A percentile compares a stretch with the other conserved stretches of the same genome.
Evolutionary conservation across 1,140 invertebrate species (phyloP).

Genomic region (Leptonema lineaticorne): DNA sequence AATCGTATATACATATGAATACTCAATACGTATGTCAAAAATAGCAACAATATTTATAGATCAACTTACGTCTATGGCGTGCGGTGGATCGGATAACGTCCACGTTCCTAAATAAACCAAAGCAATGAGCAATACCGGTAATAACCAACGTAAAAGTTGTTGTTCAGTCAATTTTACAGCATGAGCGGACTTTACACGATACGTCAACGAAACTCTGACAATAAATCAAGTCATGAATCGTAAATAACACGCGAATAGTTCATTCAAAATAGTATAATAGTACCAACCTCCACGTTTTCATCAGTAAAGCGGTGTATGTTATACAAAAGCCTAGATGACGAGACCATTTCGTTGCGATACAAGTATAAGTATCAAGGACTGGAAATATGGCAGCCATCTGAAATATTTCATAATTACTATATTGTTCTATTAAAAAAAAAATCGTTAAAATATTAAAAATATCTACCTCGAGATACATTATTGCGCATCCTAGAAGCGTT

Average conservation of each 20-base stretch:
- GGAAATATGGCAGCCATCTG: conserved; percentile 92
- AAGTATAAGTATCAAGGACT: conserved; percentile 75
- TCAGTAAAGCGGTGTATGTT: conserved; percentile 85
- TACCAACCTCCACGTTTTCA: conserved; percentile 88
- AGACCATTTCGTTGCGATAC: conserved; percentile 88
- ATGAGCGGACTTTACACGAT: conserved; percentile 90
- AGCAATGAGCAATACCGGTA: conserved; percentile 84
- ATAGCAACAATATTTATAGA: neutral
- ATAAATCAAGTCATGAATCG: neutral
- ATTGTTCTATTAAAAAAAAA: no score
- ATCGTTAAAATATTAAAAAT: neutral
- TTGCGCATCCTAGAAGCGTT: conserved; percentile 81
- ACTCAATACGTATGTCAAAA: neutral
- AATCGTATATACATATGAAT: neutral
- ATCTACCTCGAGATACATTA: conserved; percentile 87
- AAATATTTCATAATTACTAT: conserved; percentile 30
- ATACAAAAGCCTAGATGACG: conserved; percentile 88
- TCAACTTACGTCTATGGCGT: conserved; percentile 64
- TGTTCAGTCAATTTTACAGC: conserved; percentile 91
- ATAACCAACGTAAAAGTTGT: conserved; percentile 87
- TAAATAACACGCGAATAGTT: neutral
- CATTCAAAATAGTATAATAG: neutral
- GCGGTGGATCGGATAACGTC: conserved; percentile 81
- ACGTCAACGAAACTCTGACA: conserved; percentile 85
- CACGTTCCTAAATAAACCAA: conserved; percentile 85